These are phyloP conservation scores for Melitaea athalia DNA, from an alignment of 2,888 invertebrate genomes.

Conservation along the genomic window DNA sequence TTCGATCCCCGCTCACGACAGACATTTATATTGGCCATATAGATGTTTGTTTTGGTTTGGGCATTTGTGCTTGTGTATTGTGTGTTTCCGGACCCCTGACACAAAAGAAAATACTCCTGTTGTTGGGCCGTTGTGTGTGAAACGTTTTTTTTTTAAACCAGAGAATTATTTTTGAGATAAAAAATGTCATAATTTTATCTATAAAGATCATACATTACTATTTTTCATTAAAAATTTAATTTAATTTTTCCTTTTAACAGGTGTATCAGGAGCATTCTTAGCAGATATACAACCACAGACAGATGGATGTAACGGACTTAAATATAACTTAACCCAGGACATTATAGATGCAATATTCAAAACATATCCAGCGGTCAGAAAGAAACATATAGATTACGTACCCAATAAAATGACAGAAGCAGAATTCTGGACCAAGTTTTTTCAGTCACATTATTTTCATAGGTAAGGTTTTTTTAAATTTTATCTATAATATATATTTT, in stretches of 20 bases:
- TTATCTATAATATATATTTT: background rate
- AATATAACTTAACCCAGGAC: conserved; percentile 98
- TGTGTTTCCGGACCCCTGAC: too few relatives aligned
- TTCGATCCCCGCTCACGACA: too few relatives aligned
- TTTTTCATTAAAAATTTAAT: background rate
- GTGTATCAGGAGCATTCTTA: conserved; percentile 88
- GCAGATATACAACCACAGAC: conserved; percentile 98
- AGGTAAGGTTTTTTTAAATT: conserved; percentile 71
- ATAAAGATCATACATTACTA: background rate
- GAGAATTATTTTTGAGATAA: background rate
- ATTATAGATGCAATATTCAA: conserved; percentile 99
- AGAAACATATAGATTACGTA: conserved; percentile 98
- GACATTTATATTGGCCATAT: too few relatives aligned
- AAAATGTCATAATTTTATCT: background rate
- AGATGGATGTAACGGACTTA: conserved; percentile 97
- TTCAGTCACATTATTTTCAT: conserved; percentile 99
- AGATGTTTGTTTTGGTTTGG: too few relatives aligned
- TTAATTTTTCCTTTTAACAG: conserved; percentile 54
- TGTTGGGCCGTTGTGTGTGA: too few relatives aligned
- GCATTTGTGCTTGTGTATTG: too few relatives aligned
- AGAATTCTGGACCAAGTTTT: conserved; percentile 99
- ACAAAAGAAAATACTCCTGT: too few relatives aligned
- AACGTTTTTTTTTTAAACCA: background rate
- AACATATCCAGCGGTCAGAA: conserved; percentile 98
- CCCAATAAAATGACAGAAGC: conserved; percentile 97